Conservation (phyloP, 2,113 vertebrate genomes). For the Sinocyclocheilus rhinocerous region DNA sequence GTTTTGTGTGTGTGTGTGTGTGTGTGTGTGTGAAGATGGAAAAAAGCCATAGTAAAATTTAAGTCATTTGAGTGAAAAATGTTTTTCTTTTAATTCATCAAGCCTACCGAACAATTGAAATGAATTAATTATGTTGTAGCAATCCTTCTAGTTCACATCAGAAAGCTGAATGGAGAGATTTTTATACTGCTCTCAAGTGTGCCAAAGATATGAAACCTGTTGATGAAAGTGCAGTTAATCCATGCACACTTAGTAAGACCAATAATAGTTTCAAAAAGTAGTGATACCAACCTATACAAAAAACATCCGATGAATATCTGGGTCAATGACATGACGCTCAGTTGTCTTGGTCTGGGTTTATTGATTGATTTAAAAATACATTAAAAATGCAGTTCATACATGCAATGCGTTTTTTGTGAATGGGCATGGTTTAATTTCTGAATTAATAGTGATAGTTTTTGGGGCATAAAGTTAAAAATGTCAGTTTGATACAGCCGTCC, state of each 20-base stretch:
- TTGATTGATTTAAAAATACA: background rate
- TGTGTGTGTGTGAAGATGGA: constrained; percentile 78
- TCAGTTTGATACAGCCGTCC: background rate
- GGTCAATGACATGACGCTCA: background rate
- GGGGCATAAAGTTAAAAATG: background rate
- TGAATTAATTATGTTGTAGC: constrained; percentile 35
- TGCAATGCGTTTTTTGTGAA: background rate
- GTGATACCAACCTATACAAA: background rate
- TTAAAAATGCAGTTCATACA: background rate
- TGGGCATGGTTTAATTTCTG: background rate
- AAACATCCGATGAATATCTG: constrained; percentile 1
- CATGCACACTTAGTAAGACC: constrained; percentile 49
- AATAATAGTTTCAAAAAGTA: constrained; percentile 52
- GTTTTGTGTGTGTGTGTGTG: constrained; percentile 71
- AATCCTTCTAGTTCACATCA: constrained; percentile 13
- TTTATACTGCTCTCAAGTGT: constrained; percentile 48
- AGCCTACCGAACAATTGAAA: constrained; percentile 4
- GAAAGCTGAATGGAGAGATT: constrained; percentile 15
- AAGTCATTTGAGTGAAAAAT: constrained; percentile 74
- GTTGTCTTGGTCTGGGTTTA: background rate
- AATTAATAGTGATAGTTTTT: background rate
- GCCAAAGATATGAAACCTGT: constrained; percentile 48
- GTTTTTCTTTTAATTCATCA: constrained; percentile 45
- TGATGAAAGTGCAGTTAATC: constrained; percentile 55
- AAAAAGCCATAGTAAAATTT: constrained; percentile 88